phyloP scores from a whole-genome alignment of 2,113 vertebrate species.

The Pseudois nayaur region DNA sequence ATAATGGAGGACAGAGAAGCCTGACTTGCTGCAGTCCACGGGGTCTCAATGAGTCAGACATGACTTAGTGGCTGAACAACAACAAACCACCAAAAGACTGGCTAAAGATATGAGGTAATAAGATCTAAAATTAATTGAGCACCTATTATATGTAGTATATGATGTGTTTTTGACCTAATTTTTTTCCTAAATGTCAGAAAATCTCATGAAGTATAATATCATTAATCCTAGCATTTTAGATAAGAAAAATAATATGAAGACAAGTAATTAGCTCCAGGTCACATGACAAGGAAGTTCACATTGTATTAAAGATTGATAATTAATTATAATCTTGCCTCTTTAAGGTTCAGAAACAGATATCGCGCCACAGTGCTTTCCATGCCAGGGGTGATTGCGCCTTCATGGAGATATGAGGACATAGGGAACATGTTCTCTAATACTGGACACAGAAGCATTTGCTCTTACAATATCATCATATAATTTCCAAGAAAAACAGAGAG shows the following conservation, averaged over 20 bases:
- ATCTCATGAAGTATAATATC: background rate
- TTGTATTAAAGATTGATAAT: background rate
- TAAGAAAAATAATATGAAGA: background rate
- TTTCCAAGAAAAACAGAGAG: background rate
- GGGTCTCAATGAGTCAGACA: background rate
- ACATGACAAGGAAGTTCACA: background rate
- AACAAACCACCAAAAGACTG: background rate
- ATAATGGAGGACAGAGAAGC: background rate
- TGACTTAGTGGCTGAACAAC: background rate
- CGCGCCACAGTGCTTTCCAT: background rate
- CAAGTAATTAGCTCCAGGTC: background rate
- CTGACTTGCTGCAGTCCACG: accelerated
- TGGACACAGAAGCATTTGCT: background rate
- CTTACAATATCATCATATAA: background rate
- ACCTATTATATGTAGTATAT: background rate
- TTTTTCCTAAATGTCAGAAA: background rate
- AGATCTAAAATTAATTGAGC: background rate
- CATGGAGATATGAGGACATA: background rate
- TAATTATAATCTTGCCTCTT: background rate
- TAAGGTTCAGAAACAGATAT: background rate
- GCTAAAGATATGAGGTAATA: background rate
- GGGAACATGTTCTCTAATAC: background rate
- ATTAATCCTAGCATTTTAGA: background rate
- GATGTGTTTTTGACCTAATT: background rate
- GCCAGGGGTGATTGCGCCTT: background rate